Base-by-base conservation (phyloP, 2,797 vertebrate species). In the Fistularia commersonii region DNA sequence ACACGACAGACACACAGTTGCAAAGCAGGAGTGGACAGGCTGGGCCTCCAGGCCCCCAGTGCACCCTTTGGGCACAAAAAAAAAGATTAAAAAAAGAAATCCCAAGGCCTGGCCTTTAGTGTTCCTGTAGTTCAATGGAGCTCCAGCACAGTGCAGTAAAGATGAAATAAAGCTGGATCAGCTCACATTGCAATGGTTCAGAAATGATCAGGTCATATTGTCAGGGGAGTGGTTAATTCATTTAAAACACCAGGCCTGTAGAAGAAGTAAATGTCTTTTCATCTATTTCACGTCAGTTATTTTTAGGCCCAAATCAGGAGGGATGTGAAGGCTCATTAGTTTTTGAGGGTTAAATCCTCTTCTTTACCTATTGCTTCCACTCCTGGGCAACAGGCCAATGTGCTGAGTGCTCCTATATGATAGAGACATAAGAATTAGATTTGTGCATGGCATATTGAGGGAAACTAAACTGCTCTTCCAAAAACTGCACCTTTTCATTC, bases 151-250 rank as follows among this genome's bases (percentile, higher is more conserved):
- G 79, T 73, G 76, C 81, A 74, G 72, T 42, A 50, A 75, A 56
- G 71, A 62, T 46, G 46, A 70, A 66, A 73, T 48, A 45, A 70
- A 74, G 69, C 69, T 41, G 66, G 65, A 77, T 67, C 68, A 58
- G 63, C 72, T 83, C 76, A 58, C 66, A 66, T 83, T 78, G 81
- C 71, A 77, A 82, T 84, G 67, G 72, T 79, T 82, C 72, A 67
- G 57, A 62, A 48, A 64, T 62, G 69, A 77, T 82, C 75, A 34
- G 82, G 78, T 75, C 60, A 55, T 51, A 66, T 57, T 35, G 47
- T 71, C 62, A 40, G 37, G 72, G 72, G 77, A 80, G 63, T 72
- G 54, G 69, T 76, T 76, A 69, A 63, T 69, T 82, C 68, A 77
- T 56, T 71, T 54, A 76, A 55, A 63, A 66, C 62, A 48, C 51